Evolutionary conservation across 2,113 vertebrate species (phyloP).

Genomic region (Laticauda laticaudata): DNA sequence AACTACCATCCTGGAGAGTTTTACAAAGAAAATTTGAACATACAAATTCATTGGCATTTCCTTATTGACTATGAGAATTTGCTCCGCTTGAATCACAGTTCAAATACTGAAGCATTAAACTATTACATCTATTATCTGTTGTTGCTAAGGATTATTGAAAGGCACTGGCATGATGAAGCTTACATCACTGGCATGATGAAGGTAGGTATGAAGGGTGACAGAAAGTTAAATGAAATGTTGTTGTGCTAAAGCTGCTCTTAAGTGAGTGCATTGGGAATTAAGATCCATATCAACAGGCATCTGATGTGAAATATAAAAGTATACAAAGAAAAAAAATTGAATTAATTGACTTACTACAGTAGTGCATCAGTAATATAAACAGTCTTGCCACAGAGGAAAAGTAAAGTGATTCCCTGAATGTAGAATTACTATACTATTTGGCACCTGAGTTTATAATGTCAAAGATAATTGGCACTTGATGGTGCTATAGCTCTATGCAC

Average conservation of each 20-base stretch:
- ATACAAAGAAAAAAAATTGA: neutral
- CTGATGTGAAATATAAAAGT: neutral
- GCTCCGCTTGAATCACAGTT: neutral
- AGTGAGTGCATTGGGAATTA: neutral
- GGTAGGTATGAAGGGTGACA: neutral
- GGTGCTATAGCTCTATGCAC: constrained; percentile 61
- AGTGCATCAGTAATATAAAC: neutral
- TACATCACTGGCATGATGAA: neutral
- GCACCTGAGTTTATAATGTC: neutral
- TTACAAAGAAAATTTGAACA: neutral
- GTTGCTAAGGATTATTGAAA: neutral
- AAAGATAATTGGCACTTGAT: constrained; percentile 55
- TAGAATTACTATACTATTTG: neutral
- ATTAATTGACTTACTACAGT: neutral
- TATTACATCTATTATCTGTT: neutral
- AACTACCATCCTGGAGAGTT: neutral
- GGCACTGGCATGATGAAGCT: neutral
- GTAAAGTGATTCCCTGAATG: neutral
- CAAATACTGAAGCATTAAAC: neutral
- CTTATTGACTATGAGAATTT: neutral
- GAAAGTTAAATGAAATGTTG: neutral
- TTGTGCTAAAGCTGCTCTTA: fast-evolving
- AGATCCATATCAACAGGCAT: neutral
- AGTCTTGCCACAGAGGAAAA: neutral
- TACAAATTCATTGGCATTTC: neutral